A percentile compares a stretch with the other conserved stretches of the same genome.
Evolutionary conservation across 2,888 invertebrate genomes (phyloP).

Genomic region (Agrotis exclamationis): DNA sequence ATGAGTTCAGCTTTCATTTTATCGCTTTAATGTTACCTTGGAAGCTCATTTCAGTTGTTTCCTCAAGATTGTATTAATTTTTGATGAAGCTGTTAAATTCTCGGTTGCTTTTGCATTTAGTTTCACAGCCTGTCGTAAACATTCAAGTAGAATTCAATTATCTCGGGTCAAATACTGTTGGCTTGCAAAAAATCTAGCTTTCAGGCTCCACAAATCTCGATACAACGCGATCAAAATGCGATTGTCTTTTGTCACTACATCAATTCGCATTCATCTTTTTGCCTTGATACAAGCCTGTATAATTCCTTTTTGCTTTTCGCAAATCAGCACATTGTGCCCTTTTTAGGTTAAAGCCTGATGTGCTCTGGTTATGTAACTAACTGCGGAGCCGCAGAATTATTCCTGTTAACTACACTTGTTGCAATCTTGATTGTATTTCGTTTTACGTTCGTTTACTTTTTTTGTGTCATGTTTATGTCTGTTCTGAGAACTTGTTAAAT

Average conservation of each 20-base stretch:
- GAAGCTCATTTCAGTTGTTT: conserved; percentile 9
- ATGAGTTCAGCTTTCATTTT: conserved; percentile 19
- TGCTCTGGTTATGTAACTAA: conserved; percentile 46
- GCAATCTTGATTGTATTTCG: conserved; percentile 66
- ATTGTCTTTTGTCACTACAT: conserved; percentile 57
- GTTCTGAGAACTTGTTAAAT: conserved; percentile 59
- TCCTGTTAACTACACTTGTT: conserved; percentile 48
- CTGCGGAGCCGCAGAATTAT: conserved; percentile 42
- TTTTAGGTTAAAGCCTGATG: conserved; percentile 37
- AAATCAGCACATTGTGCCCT: conserved; percentile 50
- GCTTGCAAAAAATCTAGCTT: conserved; percentile 37
- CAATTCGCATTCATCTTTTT: conserved; percentile 50
- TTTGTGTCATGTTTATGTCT: conserved; percentile 55
- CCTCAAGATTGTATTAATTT: background rate
- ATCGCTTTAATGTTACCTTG: conserved; percentile 23
- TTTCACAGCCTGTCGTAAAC: conserved; percentile 22
- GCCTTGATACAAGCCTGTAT: conserved; percentile 36
- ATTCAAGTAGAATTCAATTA: background rate
- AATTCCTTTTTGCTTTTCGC: conserved; percentile 50
- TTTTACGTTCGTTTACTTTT: conserved; percentile 57
- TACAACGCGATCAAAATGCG: conserved; percentile 57
- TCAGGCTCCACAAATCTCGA: conserved; percentile 47
- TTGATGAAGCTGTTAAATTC: conserved; percentile 9
- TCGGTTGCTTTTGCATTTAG: background rate
- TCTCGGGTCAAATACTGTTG: conserved; percentile 6